phyloP scores from a whole-genome alignment of 2,888 invertebrate genomes.

The Frankliniella intonsa region DNA sequence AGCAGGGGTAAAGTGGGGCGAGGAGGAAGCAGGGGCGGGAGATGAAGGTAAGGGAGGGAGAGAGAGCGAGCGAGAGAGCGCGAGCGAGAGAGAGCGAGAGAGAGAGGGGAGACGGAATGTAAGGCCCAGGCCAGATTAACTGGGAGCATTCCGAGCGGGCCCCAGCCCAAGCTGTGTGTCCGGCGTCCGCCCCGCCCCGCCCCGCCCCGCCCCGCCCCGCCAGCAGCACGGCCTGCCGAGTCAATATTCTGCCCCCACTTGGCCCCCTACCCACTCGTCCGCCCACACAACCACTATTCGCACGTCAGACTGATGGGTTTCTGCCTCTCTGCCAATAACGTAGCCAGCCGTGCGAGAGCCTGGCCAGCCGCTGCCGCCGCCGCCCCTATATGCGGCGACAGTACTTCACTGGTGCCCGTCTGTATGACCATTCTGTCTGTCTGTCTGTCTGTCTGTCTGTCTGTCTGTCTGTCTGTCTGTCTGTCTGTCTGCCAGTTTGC shows the following conservation, averaged over 20 bases:
- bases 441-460: background rate
- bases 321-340: background rate
- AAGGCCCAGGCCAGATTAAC: background rate
- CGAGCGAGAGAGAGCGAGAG: background rate
- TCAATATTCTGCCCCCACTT: too few species aligned
- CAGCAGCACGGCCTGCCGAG: too few species aligned
- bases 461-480: background rate
- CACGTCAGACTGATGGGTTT: background rate
- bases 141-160: background rate
- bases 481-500: background rate
- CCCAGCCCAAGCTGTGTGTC: background rate
- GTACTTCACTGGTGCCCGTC: background rate
- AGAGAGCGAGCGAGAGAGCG: too few species aligned
- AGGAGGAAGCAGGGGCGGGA: too few species aligned
- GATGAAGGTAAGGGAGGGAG: too few species aligned
- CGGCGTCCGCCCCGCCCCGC: too few species aligned
- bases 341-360: too few species aligned
- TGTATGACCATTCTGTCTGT: background rate
- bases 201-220: too few species aligned
- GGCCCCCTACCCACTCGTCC: background rate
- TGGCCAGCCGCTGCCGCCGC: too few species aligned
- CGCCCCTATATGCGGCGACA: background rate
- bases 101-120: background rate
- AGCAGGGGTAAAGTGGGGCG: too few species aligned
- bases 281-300: background rate